phyloP scores from a whole-genome alignment of 2,797 vertebrate species.

The Cryptoblepharus egeriae region DNA sequence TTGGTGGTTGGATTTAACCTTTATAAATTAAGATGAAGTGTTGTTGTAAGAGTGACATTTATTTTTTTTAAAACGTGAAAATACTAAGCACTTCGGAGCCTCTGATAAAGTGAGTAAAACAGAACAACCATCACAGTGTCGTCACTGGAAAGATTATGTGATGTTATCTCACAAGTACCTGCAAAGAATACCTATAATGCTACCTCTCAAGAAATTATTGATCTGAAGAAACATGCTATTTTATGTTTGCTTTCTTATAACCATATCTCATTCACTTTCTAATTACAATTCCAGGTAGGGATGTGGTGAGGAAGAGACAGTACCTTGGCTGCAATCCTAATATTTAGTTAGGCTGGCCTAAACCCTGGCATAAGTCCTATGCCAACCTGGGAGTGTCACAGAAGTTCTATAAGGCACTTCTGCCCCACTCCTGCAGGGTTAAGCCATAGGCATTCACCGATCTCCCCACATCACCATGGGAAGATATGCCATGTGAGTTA shows the following conservation, averaged over 20 bases:
- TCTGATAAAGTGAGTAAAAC: background rate
- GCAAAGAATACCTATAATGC: background rate
- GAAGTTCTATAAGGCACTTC: too few species aligned
- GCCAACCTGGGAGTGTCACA: too few species aligned
- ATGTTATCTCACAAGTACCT: too few species aligned
- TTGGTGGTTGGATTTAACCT: conserved; percentile 1
- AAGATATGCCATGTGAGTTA: too few species aligned
- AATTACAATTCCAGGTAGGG: background rate
- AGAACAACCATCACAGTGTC: background rate
- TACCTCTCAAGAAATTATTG: background rate
- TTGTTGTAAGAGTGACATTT: conserved; percentile 10
- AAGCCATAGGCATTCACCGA: too few species aligned
- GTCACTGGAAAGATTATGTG: background rate
- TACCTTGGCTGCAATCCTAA: too few species aligned
- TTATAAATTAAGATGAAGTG: conserved; percentile 26
- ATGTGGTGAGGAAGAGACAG: background rate
- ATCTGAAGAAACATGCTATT: background rate
- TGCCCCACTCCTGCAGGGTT: too few species aligned
- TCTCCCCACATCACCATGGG: too few species aligned
- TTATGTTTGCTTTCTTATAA: background rate
- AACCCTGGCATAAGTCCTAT: too few species aligned
- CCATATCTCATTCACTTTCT: background rate
- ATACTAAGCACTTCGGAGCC: background rate
- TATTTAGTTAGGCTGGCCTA: too few species aligned
- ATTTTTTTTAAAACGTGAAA: too few species aligned